phyloP scores from a whole-genome alignment of 1,140 invertebrate genomes.

The Drosophila micromelanica region DNA sequence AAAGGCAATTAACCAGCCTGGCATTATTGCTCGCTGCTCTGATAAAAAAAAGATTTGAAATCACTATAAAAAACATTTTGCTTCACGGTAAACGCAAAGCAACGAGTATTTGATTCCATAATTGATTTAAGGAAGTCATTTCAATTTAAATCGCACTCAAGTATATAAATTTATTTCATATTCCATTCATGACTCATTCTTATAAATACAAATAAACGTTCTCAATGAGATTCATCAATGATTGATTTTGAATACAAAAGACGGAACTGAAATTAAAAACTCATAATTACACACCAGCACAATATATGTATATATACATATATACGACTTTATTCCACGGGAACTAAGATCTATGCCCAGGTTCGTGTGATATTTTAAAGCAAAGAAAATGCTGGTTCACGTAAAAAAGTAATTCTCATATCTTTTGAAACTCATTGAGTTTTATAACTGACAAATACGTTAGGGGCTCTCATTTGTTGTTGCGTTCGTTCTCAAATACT shows the following conservation, averaged over 20 bases:
- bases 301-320: background rate
- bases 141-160: slow-evolving; percentile 9
- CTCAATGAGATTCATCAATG: background rate
- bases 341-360: background rate
- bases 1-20: slow-evolving; percentile 7
- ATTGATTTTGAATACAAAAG: slow-evolving; percentile 31
- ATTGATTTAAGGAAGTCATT: slow-evolving; percentile 43
- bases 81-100: background rate
- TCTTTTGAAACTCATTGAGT: slow-evolving; percentile 8
- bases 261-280: slow-evolving; percentile 56
- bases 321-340: background rate
- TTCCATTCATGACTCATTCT: slow-evolving; percentile 6
- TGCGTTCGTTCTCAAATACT: slow-evolving; percentile 31
- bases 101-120: slow-evolving; percentile 5
- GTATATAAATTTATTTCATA: background rate
- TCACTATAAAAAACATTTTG: background rate
- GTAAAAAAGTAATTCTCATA: slow-evolving; percentile 8
- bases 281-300: background rate
- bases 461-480: background rate
- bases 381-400: background rate
- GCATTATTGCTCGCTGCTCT: background rate
- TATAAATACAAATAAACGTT: background rate
- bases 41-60: slow-evolving; percentile 14
- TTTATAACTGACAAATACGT: slow-evolving; percentile 16
- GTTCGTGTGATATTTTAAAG: background rate